Evolutionary conservation across 2,888 invertebrate genomes (phyloP).

Genomic region (Agrochola lychnidis): DNA sequence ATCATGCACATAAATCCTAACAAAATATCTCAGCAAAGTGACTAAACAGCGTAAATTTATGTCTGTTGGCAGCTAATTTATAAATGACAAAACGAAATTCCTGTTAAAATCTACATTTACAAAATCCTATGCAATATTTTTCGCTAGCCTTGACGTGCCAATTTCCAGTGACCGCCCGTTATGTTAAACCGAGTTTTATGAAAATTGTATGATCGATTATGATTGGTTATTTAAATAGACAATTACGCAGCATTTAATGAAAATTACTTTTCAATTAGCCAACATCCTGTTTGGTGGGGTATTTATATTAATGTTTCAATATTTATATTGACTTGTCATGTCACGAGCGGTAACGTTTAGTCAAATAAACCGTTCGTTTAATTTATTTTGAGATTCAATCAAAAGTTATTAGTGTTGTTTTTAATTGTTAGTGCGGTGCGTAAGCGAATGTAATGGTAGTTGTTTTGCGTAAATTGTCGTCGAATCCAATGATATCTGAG

Average conservation of each 20-base stretch:
- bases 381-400: conserved; percentile 60
- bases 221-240: conserved; percentile 70
- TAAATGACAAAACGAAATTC: conserved; percentile 46
- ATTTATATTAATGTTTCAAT: conserved; percentile 57
- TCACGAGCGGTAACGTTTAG: conserved; percentile 54
- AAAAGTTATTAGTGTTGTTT: conserved; percentile 57
- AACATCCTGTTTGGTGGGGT: conserved; percentile 60
- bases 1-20: conserved; percentile 34
- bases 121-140: conserved; percentile 63
- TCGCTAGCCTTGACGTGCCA: conserved; percentile 63
- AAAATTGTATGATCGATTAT: conserved; percentile 72
- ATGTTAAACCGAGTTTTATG: conserved; percentile 68
- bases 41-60: conserved; percentile 50
- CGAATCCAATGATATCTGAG: conserved; percentile 36
- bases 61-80: conserved; percentile 45
- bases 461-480: conserved; percentile 29
- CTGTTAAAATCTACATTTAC: conserved; percentile 26
- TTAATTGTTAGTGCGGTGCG: conserved; percentile 55
- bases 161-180: conserved; percentile 55
- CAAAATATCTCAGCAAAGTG: conserved; percentile 34
- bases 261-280: conserved; percentile 70
- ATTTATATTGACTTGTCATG: conserved; percentile 62
- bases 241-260: conserved; percentile 66
- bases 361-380: conserved; percentile 53
- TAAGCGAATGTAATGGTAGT: conserved; percentile 31